phyloP scores from a whole-genome alignment of 2,797 vertebrate genomes.

The Malurus leucopterus region DNA sequence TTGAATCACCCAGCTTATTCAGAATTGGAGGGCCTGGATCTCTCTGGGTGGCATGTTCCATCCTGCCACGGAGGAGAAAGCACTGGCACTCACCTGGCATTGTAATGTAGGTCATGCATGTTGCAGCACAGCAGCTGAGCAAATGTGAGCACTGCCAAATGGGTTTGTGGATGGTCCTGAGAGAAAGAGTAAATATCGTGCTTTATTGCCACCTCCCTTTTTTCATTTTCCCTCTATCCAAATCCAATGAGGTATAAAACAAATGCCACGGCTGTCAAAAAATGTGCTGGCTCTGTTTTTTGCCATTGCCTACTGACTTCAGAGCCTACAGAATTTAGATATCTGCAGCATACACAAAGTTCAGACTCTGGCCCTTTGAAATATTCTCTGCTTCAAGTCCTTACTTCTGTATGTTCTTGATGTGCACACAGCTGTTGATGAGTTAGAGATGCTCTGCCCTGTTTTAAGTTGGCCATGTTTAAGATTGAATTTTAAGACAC shows the following conservation, averaged over 20 bases:
- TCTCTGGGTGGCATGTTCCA: neutral
- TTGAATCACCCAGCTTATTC: neutral
- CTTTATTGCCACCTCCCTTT: neutral
- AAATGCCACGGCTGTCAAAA: neutral
- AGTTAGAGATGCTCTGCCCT: neutral
- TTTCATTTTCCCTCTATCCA: rapidly evolving
- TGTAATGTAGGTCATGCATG: neutral
- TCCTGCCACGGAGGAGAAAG: neutral
- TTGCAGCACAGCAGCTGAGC: neutral
- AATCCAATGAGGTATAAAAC: neutral
- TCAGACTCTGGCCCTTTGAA: neutral
- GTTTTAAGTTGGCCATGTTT: neutral
- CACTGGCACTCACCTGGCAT: neutral
- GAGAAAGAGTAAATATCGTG: neutral
- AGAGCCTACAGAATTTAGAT: neutral
- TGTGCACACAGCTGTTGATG: neutral
- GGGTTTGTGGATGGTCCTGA: neutral
- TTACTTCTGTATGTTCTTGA: neutral
- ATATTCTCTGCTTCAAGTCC: neutral
- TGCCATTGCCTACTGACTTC: neutral
- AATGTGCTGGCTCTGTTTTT: neutral
- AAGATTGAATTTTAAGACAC: neutral
- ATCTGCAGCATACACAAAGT: neutral
- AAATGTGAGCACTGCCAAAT: neutral
- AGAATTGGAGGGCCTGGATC: neutral